Conservation (phyloP, 2,888 invertebrate species). For the Timandra comae region DNA sequence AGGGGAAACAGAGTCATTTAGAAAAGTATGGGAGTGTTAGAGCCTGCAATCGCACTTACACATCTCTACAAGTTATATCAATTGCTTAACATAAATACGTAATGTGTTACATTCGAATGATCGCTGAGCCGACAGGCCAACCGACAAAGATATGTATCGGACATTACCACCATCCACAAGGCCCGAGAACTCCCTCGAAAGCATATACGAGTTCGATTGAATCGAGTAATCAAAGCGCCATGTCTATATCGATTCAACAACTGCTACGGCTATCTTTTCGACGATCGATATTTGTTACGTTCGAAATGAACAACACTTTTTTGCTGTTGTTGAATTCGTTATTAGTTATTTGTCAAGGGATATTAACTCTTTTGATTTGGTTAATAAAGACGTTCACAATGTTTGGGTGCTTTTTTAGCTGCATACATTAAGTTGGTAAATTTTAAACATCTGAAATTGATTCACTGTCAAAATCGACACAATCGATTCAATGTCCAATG, state of each 20-base stretch:
- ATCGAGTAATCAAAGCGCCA: conserved; percentile 72
- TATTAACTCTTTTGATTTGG: neutral
- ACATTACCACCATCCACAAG: conserved; percentile 58
- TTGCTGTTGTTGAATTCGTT: conserved; percentile 30
- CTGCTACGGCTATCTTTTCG: conserved; percentile 57
- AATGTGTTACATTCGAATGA: conserved; percentile 58
- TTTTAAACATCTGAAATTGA: conserved; percentile 57
- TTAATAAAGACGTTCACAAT: neutral
- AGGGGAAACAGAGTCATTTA: conserved; percentile 6
- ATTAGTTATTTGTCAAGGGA: conserved; percentile 4
- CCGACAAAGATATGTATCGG: conserved; percentile 67
- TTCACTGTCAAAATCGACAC: conserved; percentile 66
- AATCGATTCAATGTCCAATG: conserved; percentile 60
- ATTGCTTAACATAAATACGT: conserved; percentile 64
- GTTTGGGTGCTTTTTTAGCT: neutral
- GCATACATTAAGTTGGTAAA: conserved; percentile 26
- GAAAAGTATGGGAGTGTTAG: conserved; percentile 8
- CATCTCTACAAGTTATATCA: conserved; percentile 55
- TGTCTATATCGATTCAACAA: conserved; percentile 71
- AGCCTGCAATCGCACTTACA: conserved; percentile 23
- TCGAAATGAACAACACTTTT: conserved; percentile 46
- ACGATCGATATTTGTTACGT: conserved; percentile 71
- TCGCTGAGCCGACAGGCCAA: conserved; percentile 52
- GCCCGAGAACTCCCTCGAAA: conserved; percentile 35
- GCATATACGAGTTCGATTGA: conserved; percentile 60